Conservation (phyloP, 1,140 invertebrate genomes). For the Scaptodrosophila lebanonensis region DNA sequence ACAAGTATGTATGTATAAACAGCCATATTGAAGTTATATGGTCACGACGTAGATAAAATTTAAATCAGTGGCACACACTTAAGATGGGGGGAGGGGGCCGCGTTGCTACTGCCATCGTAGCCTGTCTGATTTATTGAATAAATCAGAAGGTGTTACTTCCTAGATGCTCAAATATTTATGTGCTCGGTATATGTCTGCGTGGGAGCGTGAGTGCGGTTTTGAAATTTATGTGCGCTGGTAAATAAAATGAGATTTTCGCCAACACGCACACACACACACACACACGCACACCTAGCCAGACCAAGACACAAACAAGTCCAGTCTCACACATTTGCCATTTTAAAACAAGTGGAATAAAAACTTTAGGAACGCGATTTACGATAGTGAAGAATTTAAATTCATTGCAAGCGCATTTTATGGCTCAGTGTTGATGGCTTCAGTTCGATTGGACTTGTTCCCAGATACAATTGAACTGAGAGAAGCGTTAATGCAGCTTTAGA, state of each 20-base stretch:
- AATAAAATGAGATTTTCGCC: constrained; percentile 46
- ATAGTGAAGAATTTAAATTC: too few relatives aligned
- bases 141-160: constrained; percentile 50
- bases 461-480: too few relatives aligned
- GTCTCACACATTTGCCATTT: too few relatives aligned
- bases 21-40: constrained; percentile 18
- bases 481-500: too few relatives aligned
- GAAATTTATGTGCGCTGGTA: constrained; percentile 60
- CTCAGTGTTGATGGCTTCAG: too few relatives aligned
- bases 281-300: too few relatives aligned
- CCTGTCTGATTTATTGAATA: constrained; percentile 72
- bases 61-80: constrained; percentile 45
- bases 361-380: too few relatives aligned
- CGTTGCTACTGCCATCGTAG: constrained; percentile 12
- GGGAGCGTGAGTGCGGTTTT: constrained; percentile 33
- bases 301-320: too few relatives aligned
- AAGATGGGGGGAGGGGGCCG: constrained; percentile 35
- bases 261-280: too few relatives aligned
- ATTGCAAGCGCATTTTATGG: too few relatives aligned
- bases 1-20: not conserved
- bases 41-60: constrained; percentile 54
- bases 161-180: constrained; percentile 63
- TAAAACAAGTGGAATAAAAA: too few relatives aligned
- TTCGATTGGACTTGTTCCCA: too few relatives aligned
- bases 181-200: constrained; percentile 20